A percentile compares a stretch with the other conserved stretches of the same genome.
Evolutionary conservation across 1,140 invertebrate genomes (phyloP).

Genomic region (Zaprionus davidi): DNA sequence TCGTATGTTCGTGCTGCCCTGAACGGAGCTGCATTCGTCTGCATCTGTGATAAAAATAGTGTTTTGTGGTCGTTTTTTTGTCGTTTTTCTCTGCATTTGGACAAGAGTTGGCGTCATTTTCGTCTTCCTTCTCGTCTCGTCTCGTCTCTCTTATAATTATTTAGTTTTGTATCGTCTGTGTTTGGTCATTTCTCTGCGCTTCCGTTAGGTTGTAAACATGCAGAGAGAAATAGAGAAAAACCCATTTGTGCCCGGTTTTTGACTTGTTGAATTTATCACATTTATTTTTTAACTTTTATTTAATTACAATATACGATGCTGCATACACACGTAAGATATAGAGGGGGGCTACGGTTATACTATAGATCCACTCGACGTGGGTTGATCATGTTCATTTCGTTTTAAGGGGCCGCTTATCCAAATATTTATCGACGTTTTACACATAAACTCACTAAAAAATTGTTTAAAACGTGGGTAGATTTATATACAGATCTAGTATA

Average conservation of each 20-base stretch:
- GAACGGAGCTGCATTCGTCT: slow-evolving; percentile 34
- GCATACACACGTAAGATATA: slow-evolving; percentile 45
- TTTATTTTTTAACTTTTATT: slow-evolving; percentile 70
- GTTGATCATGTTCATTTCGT: slow-evolving; percentile 34
- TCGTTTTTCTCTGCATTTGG: slow-evolving; percentile 46
- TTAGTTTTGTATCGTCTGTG: slow-evolving; percentile 6
- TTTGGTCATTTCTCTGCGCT: slow-evolving; percentile 50
- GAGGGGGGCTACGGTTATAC: slow-evolving; percentile 23
- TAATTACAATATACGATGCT: slow-evolving; percentile 59
- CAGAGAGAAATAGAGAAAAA: background rate
- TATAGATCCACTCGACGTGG: slow-evolving; percentile 16
- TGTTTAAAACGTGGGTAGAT: slow-evolving; percentile 36
- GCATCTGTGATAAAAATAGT: slow-evolving; percentile 69
- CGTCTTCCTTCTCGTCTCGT: slow-evolving; percentile 15
- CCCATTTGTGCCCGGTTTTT: slow-evolving; percentile 33
- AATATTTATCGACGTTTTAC: slow-evolving; percentile 47
- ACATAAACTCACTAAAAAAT: slow-evolving; percentile 52
- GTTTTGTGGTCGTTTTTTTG: slow-evolving; percentile 54
- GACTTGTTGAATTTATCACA: slow-evolving; percentile 66
- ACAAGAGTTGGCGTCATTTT: slow-evolving; percentile 55
- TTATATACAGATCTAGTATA: slow-evolving; percentile 4
- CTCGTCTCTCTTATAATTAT: background rate
- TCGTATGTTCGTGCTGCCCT: background rate
- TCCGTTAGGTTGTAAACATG: slow-evolving; percentile 49
- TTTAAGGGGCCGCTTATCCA: slow-evolving; percentile 43